These are phyloP conservation scores for Ageneiosus marmoratus DNA, from an alignment of 2,113 vertebrate genomes.

Conservation along the genomic window DNA sequence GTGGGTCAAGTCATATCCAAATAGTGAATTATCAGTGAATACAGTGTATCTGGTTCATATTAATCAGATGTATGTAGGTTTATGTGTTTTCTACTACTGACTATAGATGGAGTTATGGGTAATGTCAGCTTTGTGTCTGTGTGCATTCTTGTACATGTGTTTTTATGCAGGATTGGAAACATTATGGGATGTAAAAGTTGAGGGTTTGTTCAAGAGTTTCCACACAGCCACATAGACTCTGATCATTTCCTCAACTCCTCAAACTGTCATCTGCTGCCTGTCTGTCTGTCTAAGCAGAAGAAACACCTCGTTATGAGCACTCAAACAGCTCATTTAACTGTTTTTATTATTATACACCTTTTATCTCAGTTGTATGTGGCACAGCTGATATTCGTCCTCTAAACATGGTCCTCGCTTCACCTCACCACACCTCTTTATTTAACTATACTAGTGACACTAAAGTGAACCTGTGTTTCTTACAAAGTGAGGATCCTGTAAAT, in stretches of 20 bases:
- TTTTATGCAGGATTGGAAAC: not conserved
- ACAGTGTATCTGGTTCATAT: conserved; percentile 20
- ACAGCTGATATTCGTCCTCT: not conserved
- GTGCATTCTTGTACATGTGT: not conserved
- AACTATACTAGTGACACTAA: conserved; percentile 17
- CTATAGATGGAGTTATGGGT: conserved; percentile 56
- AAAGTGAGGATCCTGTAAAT: conserved; percentile 9
- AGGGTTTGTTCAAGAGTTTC: not conserved
- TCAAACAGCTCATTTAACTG: not conserved
- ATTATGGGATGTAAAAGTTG: not conserved
- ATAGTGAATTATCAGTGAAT: not conserved
- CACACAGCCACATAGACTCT: conserved; percentile 14
- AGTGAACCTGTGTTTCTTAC: not conserved
- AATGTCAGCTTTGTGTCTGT: conserved; percentile 25
- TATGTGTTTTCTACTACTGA: conserved; percentile 74
- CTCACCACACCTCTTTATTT: conserved; percentile 5
- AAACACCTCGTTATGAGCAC: not conserved
- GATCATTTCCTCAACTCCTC: not conserved
- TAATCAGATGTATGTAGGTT: conserved; percentile 41
- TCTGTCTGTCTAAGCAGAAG: conserved; percentile 13
- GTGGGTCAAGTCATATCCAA: not conserved
- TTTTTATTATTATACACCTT: not conserved
- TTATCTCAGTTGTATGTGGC: not conserved
- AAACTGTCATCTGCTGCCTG: conserved; percentile 46
- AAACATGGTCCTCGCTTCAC: not conserved